These are phyloP conservation scores for Xylocopa sonorina DNA, from an alignment of 1,140 invertebrate genomes.

Conservation along the genomic window DNA sequence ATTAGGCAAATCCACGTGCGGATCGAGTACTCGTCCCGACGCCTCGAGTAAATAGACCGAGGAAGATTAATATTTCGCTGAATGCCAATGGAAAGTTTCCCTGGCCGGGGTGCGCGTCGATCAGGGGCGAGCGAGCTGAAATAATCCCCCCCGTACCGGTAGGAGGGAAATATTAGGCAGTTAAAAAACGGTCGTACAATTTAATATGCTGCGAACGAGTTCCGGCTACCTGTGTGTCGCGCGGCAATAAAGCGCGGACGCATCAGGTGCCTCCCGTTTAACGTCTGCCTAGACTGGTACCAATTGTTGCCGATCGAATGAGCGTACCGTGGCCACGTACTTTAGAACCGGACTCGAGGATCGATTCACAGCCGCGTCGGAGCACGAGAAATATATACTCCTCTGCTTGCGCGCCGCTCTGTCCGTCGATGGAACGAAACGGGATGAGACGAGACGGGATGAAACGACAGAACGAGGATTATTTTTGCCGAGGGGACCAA, in stretches of 20 bases:
- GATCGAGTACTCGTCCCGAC: background rate
- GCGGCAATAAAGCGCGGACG: slow-evolving; percentile 12
- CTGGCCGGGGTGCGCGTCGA: background rate
- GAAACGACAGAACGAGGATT: background rate
- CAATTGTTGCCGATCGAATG: background rate
- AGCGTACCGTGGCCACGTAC: no score
- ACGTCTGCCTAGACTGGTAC: background rate
- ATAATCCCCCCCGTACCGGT: slow-evolving; percentile 7
- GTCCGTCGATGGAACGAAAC: no score
- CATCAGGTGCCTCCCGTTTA: slow-evolving; percentile 45
- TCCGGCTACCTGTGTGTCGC: slow-evolving; percentile 34
- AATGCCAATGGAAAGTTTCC: slow-evolving; percentile 32
- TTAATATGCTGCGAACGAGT: slow-evolving; percentile 54
- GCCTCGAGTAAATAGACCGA: slow-evolving; percentile 6
- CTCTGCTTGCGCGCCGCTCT: no score
- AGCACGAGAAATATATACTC: no score
- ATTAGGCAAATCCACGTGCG: background rate
- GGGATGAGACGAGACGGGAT: no score
- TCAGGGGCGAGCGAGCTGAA: slow-evolving; percentile 9
- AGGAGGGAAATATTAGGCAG: slow-evolving; percentile 23
- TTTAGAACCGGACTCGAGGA: background rate
- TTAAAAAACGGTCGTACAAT: slow-evolving; percentile 48
- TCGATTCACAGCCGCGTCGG: background rate
- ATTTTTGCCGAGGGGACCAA: background rate
- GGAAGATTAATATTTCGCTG: slow-evolving; percentile 39